Conservation (phyloP, 2,888 invertebrate species). For the Nymphalis polychloros region DNA sequence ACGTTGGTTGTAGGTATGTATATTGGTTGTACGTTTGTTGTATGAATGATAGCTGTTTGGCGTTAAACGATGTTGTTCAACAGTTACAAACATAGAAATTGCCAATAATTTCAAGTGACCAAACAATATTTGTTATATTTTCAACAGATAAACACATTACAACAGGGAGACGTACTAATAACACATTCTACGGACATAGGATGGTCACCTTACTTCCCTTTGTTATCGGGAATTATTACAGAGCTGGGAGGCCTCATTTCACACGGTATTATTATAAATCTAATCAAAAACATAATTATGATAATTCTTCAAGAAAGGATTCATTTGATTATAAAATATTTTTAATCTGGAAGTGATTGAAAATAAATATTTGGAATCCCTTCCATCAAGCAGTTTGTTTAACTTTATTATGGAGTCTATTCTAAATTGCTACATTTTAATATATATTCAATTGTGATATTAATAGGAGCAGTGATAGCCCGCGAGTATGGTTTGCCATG, state of each 20-base stretch:
- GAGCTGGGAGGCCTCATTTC: conserved; percentile 92
- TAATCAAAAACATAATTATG: not conserved
- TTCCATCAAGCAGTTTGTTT: too few relatives aligned
- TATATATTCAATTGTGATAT: not conserved
- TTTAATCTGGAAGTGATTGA: too few relatives aligned
- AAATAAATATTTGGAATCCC: too few relatives aligned
- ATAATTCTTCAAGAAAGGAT: too few relatives aligned
- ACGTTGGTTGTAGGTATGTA: too few relatives aligned
- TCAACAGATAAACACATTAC: conserved; percentile 70
- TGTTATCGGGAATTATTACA: conserved; percentile 89
- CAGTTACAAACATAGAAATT: too few relatives aligned
- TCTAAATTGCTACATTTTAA: not conserved
- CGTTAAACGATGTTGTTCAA: too few relatives aligned
- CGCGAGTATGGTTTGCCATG: conserved; percentile 92
- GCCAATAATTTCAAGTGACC: not conserved
- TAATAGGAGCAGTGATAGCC: conserved; percentile 89
- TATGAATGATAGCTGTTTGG: too few relatives aligned
- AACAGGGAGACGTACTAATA: conserved; percentile 87
- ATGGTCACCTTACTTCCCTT: conserved; percentile 92
- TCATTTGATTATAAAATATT: too few relatives aligned
- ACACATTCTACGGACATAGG: conserved; percentile 90
- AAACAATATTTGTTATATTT: conserved; percentile 10
- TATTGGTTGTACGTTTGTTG: too few relatives aligned
- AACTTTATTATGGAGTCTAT: not conserved
- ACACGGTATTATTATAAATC: conserved; percentile 83